These are phyloP conservation scores for Rynchops niger DNA, from an alignment of 2,113 vertebrate species.

Conservation along the genomic window DNA sequence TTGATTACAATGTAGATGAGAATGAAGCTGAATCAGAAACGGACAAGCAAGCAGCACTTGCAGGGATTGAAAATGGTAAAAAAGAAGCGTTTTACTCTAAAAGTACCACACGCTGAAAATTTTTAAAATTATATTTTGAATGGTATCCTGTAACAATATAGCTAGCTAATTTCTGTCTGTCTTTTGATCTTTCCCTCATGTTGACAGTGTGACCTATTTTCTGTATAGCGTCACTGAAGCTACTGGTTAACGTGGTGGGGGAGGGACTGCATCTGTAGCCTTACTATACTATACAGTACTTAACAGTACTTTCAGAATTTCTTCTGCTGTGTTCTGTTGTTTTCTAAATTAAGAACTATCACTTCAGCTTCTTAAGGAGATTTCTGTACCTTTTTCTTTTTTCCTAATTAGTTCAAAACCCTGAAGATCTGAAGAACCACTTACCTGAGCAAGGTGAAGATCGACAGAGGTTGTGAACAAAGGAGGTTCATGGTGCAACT, in stretches of 20 bases:
- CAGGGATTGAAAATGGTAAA: constrained; percentile 73
- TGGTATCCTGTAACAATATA: neutral
- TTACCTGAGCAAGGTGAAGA: constrained; percentile 21
- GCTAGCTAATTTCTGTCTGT: neutral
- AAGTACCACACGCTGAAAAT: neutral
- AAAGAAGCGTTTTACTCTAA: neutral
- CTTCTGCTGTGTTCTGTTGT: neutral
- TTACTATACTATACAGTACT: neutral
- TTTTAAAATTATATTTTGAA: neutral
- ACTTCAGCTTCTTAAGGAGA: neutral
- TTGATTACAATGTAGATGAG: constrained; percentile 85
- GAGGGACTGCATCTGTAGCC: neutral
- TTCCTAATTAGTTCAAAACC: constrained; percentile 55
- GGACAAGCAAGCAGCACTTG: constrained; percentile 88
- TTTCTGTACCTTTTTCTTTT: neutral
- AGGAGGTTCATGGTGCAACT: neutral
- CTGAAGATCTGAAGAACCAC: constrained; percentile 12
- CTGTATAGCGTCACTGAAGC: neutral
- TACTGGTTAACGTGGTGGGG: neutral
- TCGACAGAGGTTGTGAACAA: constrained; percentile 34
- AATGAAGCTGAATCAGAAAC: constrained; percentile 91
- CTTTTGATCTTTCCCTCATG: neutral
- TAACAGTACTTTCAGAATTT: neutral
- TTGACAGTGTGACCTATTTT: neutral
- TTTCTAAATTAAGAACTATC: neutral